A percentile compares a stretch with the other conserved stretches of the same genome.
phyloP scores from a whole-genome alignment of 2,888 invertebrate species.

The Harpalus rufipes region DNA sequence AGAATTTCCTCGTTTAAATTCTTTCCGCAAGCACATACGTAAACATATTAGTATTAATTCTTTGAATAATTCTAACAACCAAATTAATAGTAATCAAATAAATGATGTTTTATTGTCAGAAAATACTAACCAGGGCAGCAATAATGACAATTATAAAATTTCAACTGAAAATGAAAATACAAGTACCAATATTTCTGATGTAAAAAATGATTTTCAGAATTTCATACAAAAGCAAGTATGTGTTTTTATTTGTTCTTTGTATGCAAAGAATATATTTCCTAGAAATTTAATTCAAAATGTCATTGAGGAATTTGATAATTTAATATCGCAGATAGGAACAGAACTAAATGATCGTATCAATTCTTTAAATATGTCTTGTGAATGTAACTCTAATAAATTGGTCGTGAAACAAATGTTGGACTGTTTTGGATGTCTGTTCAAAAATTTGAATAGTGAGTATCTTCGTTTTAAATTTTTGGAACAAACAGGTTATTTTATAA shows the following conservation, averaged over 20 bases:
- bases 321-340: slow-evolving; percentile 11
- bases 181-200: not conserved
- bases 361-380: slow-evolving; percentile 16
- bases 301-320: not conserved
- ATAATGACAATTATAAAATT: not conserved
- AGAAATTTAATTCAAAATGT: too few species aligned
- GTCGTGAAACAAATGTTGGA: slow-evolving; percentile 1
- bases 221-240: too few species aligned
- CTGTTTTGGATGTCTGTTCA: slow-evolving; percentile 17
- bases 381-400: slow-evolving; percentile 5
- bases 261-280: too few species aligned
- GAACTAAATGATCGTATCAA: slow-evolving; percentile 24
- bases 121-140: too few species aligned
- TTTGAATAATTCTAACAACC: not conserved
- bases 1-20: slow-evolving; percentile 17
- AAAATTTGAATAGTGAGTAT: slow-evolving; percentile 27
- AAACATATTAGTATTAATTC: slow-evolving; percentile 5
- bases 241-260: too few species aligned
- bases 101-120: too few species aligned
- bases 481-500: slow-evolving; percentile 14
- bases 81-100: not conserved
- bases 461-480: slow-evolving; percentile 42
- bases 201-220: not conserved
- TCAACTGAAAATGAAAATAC: not conserved
- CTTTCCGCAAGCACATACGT: slow-evolving; percentile 8